These are phyloP conservation scores for Agonopterix subpropinquella DNA, from an alignment of 2,888 invertebrate genomes.

Conservation along the genomic window DNA sequence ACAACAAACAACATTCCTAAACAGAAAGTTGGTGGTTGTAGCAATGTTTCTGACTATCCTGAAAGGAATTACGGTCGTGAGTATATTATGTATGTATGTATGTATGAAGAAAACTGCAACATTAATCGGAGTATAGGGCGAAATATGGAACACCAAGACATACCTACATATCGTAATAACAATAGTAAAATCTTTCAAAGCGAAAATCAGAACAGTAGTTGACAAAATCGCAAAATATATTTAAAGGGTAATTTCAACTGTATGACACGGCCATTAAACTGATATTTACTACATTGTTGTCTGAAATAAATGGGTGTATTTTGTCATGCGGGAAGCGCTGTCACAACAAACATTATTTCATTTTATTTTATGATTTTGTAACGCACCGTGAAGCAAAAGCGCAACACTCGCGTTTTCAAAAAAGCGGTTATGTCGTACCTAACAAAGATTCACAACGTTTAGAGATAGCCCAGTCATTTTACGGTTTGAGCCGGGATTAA, in stretches of 20 bases:
- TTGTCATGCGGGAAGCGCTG: conserved; percentile 67
- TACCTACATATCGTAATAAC: not conserved
- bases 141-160: too few relatives aligned
- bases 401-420: conserved; percentile 43
- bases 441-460: conserved; percentile 39
- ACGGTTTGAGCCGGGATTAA: too few relatives aligned
- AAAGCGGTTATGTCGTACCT: conserved; percentile 45
- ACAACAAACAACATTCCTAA: too few relatives aligned
- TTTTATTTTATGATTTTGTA: conserved; percentile 66
- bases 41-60: too few relatives aligned
- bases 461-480: too few relatives aligned
- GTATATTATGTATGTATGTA: too few relatives aligned
- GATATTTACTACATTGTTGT: conserved; percentile 69
- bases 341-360: conserved; percentile 72
- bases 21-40: too few relatives aligned
- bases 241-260: conserved; percentile 54
- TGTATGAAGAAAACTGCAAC: not conserved
- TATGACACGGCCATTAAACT: conserved; percentile 60
- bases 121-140: too few relatives aligned
- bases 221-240: conserved; percentile 27
- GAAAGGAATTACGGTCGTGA: too few relatives aligned
- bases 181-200: not conserved
- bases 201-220: conserved; percentile 20
- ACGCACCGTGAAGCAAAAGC: conserved; percentile 55
- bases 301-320: conserved; percentile 62